A percentile compares a stretch with the other conserved stretches of the same genome.
phyloP scores from a whole-genome alignment of 2,888 invertebrate genomes.

The Ametastegia equiseti region DNA sequence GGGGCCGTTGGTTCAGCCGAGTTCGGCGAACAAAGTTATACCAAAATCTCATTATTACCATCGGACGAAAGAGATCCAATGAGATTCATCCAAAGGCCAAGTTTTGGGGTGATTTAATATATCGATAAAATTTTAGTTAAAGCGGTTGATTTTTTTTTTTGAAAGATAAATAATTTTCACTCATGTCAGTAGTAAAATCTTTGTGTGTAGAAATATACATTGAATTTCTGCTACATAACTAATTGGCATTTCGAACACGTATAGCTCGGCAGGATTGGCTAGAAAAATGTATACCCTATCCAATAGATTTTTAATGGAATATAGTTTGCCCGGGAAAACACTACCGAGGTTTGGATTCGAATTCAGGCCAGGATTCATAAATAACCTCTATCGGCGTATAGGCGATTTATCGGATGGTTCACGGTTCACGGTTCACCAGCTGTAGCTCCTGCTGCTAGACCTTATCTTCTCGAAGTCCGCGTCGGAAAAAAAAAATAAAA shows the following conservation, averaged over 20 bases:
- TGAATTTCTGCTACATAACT: background rate
- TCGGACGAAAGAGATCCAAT: background rate
- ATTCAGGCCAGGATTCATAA: conserved; percentile 27
- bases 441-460: conserved; percentile 34
- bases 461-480: conserved; percentile 26
- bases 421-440: conserved; percentile 38
- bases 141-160: no score
- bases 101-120: background rate
- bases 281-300: background rate
- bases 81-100: conserved; percentile 31
- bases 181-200: no score
- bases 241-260: no score
- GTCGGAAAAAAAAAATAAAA: no score
- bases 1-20: background rate
- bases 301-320: conserved; percentile 29
- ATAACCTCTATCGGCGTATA: conserved; percentile 41
- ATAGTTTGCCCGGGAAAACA: conserved; percentile 7
- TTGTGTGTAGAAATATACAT: no score
- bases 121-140: conserved; percentile 7
- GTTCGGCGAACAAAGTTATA: background rate
- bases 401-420: conserved; percentile 42
- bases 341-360: conserved; percentile 6
- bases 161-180: no score
- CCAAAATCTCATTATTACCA: conserved; percentile 27
- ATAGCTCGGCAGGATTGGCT: background rate